phyloP scores from a whole-genome alignment of 2,888 invertebrate species.

The Melanargia galathea region DNA sequence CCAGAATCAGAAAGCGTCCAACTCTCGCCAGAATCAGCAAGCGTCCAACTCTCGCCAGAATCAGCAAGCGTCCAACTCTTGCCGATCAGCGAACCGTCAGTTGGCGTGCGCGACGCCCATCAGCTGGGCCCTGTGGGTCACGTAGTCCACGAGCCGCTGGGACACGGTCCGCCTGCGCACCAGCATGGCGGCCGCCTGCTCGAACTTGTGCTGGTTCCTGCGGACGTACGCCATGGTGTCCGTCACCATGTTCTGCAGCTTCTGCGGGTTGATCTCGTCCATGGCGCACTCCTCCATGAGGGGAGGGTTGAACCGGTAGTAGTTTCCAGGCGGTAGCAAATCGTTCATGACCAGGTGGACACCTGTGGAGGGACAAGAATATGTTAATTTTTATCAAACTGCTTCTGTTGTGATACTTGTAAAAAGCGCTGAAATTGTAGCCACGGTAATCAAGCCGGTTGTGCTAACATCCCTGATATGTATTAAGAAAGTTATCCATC shows the following conservation, averaged over 20 bases:
- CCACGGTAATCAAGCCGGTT: too few species aligned
- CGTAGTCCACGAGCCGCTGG: constrained; percentile 54
- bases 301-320: constrained; percentile 95
- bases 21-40: not conserved
- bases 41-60: not conserved
- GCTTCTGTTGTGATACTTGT: too few species aligned
- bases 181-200: constrained; percentile 79
- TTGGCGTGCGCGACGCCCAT: constrained; percentile 54
- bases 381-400: too few species aligned
- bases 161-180: constrained; percentile 50
- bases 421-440: too few species aligned
- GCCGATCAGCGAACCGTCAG: constrained; percentile 48
- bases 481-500: too few species aligned
- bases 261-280: constrained; percentile 89
- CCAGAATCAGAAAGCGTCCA: too few species aligned
- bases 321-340: constrained; percentile 86
- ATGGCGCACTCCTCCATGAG: constrained; percentile 89
- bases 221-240: constrained; percentile 91
- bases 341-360: constrained; percentile 90
- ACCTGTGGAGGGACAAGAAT: constrained; percentile 69
- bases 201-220: constrained; percentile 90
- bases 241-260: constrained; percentile 85
- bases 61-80: constrained; percentile 45
- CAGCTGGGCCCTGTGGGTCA: constrained; percentile 49
- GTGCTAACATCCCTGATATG: too few species aligned